Conservation (phyloP, 2,113 vertebrate species). For the Cochlearius cochlearius region DNA sequence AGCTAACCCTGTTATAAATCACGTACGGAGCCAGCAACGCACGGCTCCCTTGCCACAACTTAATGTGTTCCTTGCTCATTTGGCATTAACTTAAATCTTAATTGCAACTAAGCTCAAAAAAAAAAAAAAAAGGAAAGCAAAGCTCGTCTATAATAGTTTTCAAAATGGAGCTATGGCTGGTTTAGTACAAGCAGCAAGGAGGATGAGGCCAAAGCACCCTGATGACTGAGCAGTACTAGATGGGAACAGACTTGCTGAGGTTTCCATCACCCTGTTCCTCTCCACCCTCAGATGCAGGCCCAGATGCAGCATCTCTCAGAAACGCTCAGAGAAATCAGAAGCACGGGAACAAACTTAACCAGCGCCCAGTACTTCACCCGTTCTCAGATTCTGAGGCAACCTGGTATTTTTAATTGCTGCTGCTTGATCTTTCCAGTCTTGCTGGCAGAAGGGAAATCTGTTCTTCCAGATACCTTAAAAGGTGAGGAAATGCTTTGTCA, state of each 20-base stretch:
- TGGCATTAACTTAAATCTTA: no score
- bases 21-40: fast-evolving
- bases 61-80: neutral
- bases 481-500: no score
- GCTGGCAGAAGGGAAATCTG: neutral
- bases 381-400: neutral
- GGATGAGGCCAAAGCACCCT: neutral
- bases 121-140: neutral
- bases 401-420: neutral
- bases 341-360: neutral
- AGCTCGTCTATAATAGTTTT: neutral
- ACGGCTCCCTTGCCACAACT: neutral
- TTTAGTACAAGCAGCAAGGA: neutral
- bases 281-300: neutral
- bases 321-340: neutral
- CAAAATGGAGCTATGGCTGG: fast-evolving
- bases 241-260: neutral
- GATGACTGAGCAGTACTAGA: neutral
- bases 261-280: neutral
- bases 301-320: neutral
- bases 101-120: neutral
- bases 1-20: neutral
- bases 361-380: neutral
- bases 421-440: neutral
- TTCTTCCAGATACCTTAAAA: neutral